A percentile compares a stretch with the other conserved stretches of the same genome.
Conservation (phyloP, 2,888 invertebrate genomes). For the Mellilla xanthometata region DNA sequence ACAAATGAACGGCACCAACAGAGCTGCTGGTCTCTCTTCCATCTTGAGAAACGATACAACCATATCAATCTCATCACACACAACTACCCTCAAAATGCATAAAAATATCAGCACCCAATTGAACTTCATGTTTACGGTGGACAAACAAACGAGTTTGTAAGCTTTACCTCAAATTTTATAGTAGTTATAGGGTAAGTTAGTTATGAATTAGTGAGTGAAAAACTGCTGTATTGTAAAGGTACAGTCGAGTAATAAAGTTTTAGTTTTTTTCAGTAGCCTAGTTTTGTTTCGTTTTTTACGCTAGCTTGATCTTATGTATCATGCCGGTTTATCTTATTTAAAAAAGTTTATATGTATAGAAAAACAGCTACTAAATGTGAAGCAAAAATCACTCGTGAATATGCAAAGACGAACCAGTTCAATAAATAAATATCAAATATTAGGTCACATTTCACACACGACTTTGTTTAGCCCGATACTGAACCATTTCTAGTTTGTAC, state of each 20-base stretch:
- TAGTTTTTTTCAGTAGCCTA: no score
- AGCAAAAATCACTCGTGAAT: no score
- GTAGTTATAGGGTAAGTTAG: slow-evolving; percentile 5
- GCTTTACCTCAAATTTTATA: slow-evolving; percentile 7
- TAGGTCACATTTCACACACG: no score
- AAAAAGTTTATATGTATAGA: no score
- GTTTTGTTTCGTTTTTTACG: no score
- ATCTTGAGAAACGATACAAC: slow-evolving; percentile 49
- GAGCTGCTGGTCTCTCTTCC: slow-evolving; percentile 48
- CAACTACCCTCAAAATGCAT: not conserved
- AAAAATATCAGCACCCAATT: slow-evolving; percentile 8
- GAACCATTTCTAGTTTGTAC: no score
- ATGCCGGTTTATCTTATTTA: no score
- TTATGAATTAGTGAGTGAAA: slow-evolving; percentile 14
- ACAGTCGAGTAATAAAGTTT: slow-evolving; percentile 9
- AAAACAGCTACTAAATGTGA: no score
- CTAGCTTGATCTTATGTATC: no score
- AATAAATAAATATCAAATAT: no score
- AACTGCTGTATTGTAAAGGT: slow-evolving; percentile 8
- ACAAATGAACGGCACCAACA: slow-evolving; percentile 55
- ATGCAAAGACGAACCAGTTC: no score
- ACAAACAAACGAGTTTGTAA: not conserved
- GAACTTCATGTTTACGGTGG: slow-evolving; percentile 8
- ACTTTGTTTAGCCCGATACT: no score
- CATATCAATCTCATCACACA: slow-evolving; percentile 13